Evolutionary conservation across 1,140 invertebrate genomes (phyloP), one percentile per base, ranked within the genome.

Genomic region (Drosophila kanapiae): DNA sequence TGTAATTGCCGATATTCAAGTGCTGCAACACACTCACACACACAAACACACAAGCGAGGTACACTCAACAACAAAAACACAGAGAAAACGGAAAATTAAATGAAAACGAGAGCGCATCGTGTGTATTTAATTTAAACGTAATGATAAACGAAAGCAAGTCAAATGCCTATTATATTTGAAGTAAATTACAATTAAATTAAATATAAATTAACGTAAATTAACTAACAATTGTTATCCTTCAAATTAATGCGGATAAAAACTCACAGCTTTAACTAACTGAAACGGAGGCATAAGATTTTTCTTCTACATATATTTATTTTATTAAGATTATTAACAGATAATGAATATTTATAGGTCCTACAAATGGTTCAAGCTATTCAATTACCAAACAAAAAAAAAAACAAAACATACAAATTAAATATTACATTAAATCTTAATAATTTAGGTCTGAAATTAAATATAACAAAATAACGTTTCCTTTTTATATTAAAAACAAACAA

Each of bases 301-400:
- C 85, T 90, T 90, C 85, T 90, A 90, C 70, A 90, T 90, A 90
- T 79, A 90, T 79, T 90, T 88, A 87, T 90, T 90, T 90, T 90
- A 90, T 90, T 90, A 85, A 90, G 69, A 90, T 90, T 88, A 87
- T 71, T 80, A 79, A 72, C 79, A 61, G 63, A 88, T 74, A 87
- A 76, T 81, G 78, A 90, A 84, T 83, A 86, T 81, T 81, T 90
- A 87, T 87, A 88, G 78, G 71, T 82, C 82, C 70, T 88, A 69
- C 56, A 82, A 68, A 80, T 78, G 80, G 79, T 86, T 82, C 82
- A 91, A 90, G 82, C 77, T 91, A 90, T 90, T 90, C 81, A 91
- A 91, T 90, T 90, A 23, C 23, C 23, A 91, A 80, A 75, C 77
- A 78, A 53, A 78, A 78, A 80, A 78, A 91, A 80, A 75, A 80